Evolutionary conservation across 2,797 vertebrate species (phyloP).

Genomic region (Lagorchestes hirsutus): DNA sequence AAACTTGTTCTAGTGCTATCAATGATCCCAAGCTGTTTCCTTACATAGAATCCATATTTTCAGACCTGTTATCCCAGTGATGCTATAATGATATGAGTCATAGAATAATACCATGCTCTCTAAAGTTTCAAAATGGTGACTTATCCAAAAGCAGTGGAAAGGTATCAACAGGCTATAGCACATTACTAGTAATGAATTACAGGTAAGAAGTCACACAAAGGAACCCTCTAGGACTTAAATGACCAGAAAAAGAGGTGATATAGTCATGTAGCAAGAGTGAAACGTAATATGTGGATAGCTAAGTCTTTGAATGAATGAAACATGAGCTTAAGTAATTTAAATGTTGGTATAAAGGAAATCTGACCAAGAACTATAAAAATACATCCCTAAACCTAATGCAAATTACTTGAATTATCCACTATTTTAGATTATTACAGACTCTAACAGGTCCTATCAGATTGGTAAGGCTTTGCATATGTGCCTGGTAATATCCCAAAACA

Average conservation of each 20-base stretch:
- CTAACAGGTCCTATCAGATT: constrained; percentile 24
- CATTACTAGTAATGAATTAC: background rate
- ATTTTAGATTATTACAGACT: constrained; percentile 22
- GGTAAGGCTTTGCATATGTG: background rate
- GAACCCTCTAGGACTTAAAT: background rate
- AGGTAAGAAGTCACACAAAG: background rate
- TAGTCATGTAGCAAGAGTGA: background rate
- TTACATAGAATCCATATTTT: background rate
- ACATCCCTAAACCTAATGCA: constrained; percentile 44
- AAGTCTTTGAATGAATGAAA: constrained; percentile 38
- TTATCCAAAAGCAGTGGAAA: background rate
- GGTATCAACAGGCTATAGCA: background rate
- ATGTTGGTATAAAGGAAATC: constrained; percentile 24
- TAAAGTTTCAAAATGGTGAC: background rate
- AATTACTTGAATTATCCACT: constrained; percentile 22
- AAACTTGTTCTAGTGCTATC: background rate
- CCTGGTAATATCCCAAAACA: background rate
- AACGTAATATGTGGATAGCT: background rate
- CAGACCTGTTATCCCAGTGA: background rate
- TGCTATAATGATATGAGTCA: background rate
- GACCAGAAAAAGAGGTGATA: background rate
- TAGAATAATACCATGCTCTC: background rate
- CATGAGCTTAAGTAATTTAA: constrained; percentile 41
- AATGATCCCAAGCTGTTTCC: background rate
- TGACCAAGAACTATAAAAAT: constrained; percentile 34